Conservation (phyloP, 2,113 vertebrate species). For the Catharus fuscescens region DNA sequence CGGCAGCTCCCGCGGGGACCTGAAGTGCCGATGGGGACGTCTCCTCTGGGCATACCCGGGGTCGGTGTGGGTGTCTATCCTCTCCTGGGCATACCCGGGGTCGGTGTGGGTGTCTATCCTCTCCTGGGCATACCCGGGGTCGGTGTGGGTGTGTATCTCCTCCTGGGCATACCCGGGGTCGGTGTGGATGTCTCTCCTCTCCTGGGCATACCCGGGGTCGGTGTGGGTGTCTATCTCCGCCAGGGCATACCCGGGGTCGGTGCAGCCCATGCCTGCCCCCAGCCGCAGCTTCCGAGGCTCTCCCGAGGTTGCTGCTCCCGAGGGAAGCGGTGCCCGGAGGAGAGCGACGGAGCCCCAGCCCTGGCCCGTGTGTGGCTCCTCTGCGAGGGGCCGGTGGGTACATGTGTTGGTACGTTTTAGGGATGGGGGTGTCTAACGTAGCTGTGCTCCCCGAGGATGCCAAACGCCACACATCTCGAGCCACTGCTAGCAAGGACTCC, state of each 20-base stretch:
- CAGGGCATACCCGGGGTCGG: too few species aligned
- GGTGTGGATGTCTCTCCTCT: too few species aligned
- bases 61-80: too few species aligned
- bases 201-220: background rate
- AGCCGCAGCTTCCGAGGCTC: background rate
- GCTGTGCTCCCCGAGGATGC: background rate
- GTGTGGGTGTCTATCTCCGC: too few species aligned
- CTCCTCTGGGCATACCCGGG: background rate
- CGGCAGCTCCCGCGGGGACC: background rate
- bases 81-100: background rate
- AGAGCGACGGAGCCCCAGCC: background rate
- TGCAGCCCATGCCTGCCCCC: background rate
- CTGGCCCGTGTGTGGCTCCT: background rate
- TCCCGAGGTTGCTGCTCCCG: background rate
- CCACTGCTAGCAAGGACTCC: background rate
- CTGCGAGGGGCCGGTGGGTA: too few species aligned
- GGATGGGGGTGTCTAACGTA: background rate
- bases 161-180: rapidly evolving
- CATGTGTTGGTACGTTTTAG: background rate
- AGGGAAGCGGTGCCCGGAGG: background rate
- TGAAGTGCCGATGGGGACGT: background rate
- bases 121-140: background rate
- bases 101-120: too few species aligned
- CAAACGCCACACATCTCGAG: background rate
- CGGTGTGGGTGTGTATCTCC: background rate